Base-by-base conservation (phyloP, 2,888 invertebrate genomes). In the Acleris holmiana region DNA sequence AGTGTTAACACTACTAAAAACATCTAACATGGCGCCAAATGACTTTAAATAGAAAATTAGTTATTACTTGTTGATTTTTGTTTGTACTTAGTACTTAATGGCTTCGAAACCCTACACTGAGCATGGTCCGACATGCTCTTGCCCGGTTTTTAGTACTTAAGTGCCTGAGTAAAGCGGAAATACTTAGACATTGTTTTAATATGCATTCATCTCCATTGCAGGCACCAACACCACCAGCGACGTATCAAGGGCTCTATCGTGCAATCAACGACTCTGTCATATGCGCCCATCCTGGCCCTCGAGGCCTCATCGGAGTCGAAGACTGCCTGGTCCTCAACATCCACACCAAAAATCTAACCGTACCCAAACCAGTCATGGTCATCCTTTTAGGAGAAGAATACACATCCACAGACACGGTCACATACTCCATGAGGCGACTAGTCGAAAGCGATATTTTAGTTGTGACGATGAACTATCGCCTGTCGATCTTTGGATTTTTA, bases 401-500 rank as follows among this genome's bases (percentile, higher is more conserved):
- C 67, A 74, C 77, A 5, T 68, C 72, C 3, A 73, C 81, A 0
- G 70, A 74, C 18, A 73, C 73, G 0, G 78, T 76, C 23, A 69
- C 79, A n/a, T 75, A 75, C 23, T 82, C 87, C 0, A 92, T 94
- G 19, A 93, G 94, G 75, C 94, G 94, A 78, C 83, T 96, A 10
- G 94, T 96, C 0, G 91, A 94, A 41, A 94, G 94, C 55, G 85
- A 95, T n/a, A 85, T 96, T 6, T 94, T 96, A 0, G 94, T 96
- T 1, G 85, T 91, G 1, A 93, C 94, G 4, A 86, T 95, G 56
- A 95, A 95, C 77, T 96, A 96, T 78, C 90, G 96, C 49, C 88
- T 95, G n/a, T 96, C 96, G 49, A 93, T 96, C 29, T 96, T 96
- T 71, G 96, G 95, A 29, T 96, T 96, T 83, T 91, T 96, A 25